Evolutionary conservation across 2,113 vertebrate species (phyloP), one percentile per base, ranked within the genome.

Genomic region (Gymnocephalus cernua): DNA sequence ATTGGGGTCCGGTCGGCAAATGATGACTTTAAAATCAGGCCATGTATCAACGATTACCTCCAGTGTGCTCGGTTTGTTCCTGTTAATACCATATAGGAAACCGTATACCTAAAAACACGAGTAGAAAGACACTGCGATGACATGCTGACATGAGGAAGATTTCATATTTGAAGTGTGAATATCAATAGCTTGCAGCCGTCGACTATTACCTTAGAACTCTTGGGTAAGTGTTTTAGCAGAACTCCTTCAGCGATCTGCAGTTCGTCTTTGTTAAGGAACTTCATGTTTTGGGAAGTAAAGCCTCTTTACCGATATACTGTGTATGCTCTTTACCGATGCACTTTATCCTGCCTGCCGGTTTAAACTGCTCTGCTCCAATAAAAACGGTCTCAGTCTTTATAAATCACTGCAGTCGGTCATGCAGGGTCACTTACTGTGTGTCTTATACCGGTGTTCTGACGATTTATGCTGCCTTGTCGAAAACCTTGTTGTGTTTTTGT

Each of bases 11-110:
- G 90, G 84, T 77, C 80, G 62, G 29, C 82, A 91, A 53, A 95
- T 65, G 8, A 94, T 85, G 0, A 90, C 87, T 47, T 86, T 93
- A 79, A 94, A 95, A 50, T 92, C 87, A 0, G 93, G 94, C 93
- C 94, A 95, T 0, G 68, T 0, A 66, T 95, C 93, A 19, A 94
- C 93, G 7, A 92, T 1, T 1, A 92, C 48, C 74, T 94, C 83
- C 50, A 88, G 0, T 8, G 69, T 80, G 13, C 1, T 86, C 2
- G 85, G 82, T 57, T 91, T 94, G 44, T 82, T 85, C 69, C 90
- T 89, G 78, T 93, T 93, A 3, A 89, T 74, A 0, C 23, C 71
- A 27, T 51, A 50, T 0, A 94, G 44, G 59, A 59, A 91, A 5
- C 94, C 91, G 48, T 93, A 93, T 0, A 93, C 86, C 93, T 93